Percentiles rank a stretch among this genome's conserved stretches.
These are phyloP conservation scores for Tuberolachnus salignus DNA, from an alignment of 2,888 invertebrate genomes.

Conservation along the genomic window DNA sequence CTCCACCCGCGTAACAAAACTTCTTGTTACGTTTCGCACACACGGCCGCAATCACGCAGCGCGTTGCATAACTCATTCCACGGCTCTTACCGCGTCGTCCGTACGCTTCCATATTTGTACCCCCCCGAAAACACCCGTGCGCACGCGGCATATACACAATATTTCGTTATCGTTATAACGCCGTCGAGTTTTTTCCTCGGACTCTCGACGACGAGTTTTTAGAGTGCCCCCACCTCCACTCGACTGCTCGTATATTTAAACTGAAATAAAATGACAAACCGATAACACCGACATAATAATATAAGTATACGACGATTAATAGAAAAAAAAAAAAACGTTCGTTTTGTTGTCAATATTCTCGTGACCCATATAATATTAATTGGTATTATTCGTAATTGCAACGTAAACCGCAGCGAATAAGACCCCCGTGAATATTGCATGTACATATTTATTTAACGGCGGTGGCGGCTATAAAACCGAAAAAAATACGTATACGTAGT, in stretches of 20 bases:
- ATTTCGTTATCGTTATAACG: too few relatives aligned
- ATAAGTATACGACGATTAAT: background rate
- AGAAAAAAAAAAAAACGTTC: background rate
- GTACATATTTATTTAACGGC: background rate
- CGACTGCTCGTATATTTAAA: too few relatives aligned
- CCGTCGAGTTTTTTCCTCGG: too few relatives aligned
- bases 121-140: background rate
- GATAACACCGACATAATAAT: too few relatives aligned
- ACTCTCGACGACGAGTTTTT: too few relatives aligned
- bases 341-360: background rate
- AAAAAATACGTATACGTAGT: too few relatives aligned
- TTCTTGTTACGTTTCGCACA: slow-evolving; percentile 32
- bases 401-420: background rate
- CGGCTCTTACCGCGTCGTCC: background rate
- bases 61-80: slow-evolving; percentile 37
- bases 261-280: too few relatives aligned
- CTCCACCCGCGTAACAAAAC: slow-evolving; percentile 57
- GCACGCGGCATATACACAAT: background rate
- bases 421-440: background rate
- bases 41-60: slow-evolving; percentile 5
- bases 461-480: too few relatives aligned
- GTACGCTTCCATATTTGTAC: background rate
- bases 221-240: too few relatives aligned
- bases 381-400: too few relatives aligned
- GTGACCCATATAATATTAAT: slow-evolving; percentile 15